A percentile compares a stretch with the other conserved stretches of the same genome.
Evolutionary conservation across 1,140 invertebrate genomes (phyloP).

Genomic region (Penaeus vannamei): DNA sequence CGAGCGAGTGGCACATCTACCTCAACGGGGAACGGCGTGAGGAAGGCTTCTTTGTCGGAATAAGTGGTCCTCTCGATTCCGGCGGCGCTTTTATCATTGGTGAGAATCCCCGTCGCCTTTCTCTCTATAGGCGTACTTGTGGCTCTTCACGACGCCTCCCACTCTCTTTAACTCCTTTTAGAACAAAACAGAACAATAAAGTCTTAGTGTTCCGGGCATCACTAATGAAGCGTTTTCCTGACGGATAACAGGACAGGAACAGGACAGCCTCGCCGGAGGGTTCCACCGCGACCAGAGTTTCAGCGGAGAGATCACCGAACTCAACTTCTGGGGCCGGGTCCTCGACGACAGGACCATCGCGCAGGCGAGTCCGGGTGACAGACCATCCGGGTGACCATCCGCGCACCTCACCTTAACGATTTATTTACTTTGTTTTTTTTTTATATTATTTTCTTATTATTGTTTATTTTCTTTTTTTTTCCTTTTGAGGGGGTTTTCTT

Average conservation of each 20-base stretch:
- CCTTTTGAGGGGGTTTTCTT: too few species aligned
- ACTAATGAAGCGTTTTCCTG: neutral
- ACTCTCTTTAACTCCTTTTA: too few species aligned
- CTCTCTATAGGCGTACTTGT: too few species aligned
- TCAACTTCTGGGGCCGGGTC: conserved; percentile 27
- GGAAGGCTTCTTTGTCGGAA: neutral
- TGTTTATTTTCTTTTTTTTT: too few species aligned
- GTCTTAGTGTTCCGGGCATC: neutral
- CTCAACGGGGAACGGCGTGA: conserved; percentile 45
- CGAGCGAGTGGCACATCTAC: conserved; percentile 52
- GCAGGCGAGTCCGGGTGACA: too few species aligned
- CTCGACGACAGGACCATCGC: too few species aligned
- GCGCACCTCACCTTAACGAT: too few species aligned
- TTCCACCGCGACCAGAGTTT: conserved; percentile 55
- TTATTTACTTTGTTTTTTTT: too few species aligned
- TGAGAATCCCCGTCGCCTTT: neutral
- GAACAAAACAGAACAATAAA: neutral
- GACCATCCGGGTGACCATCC: too few species aligned
- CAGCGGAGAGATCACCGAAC: conserved; percentile 42
- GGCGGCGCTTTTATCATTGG: conserved; percentile 60
- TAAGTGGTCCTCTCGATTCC: neutral
- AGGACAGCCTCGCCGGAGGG: conserved; percentile 40
- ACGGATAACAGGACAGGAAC: conserved; percentile 42
- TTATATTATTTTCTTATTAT: too few species aligned
- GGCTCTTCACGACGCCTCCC: too few species aligned